Evolutionary conservation across 2,888 invertebrate genomes (phyloP).

Genomic region (Alloplasta piceator): DNA sequence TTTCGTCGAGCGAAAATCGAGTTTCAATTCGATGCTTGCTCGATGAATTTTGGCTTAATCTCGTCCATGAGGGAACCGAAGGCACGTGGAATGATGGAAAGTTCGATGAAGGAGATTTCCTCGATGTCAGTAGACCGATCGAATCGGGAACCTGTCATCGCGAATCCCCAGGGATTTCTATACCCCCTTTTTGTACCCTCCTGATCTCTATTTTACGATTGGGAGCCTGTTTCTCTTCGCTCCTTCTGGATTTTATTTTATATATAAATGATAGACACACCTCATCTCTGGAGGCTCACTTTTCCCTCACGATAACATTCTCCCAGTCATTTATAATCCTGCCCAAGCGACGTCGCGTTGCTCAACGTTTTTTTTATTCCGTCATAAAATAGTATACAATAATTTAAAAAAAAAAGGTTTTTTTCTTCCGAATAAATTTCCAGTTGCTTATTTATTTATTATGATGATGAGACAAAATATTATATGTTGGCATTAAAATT

Average conservation of each 20-base stretch:
- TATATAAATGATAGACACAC: slow-evolving; percentile 37
- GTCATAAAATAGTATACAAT: no score
- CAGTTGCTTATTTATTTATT: no score
- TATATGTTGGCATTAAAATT: no score
- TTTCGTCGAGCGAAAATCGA: slow-evolving; percentile 30
- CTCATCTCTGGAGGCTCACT: slow-evolving; percentile 55
- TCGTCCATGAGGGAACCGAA: slow-evolving; percentile 71
- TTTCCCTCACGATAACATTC: slow-evolving; percentile 77
- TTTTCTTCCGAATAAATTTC: no score
- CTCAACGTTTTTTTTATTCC: slow-evolving; percentile 10
- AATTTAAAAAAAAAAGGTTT: no score
- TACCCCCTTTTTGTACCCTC: slow-evolving; percentile 62
- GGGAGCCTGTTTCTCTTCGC: slow-evolving; percentile 65
- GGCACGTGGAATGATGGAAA: slow-evolving; percentile 42
- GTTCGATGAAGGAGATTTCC: slow-evolving; percentile 56
- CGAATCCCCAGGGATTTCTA: slow-evolving; percentile 76
- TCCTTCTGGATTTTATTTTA: slow-evolving; percentile 25
- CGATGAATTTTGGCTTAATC: slow-evolving; percentile 76
- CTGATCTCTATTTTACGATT: slow-evolving; percentile 80
- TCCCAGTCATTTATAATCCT: slow-evolving; percentile 80
- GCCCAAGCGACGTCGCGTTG: slow-evolving; percentile 46
- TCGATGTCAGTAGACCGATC: slow-evolving; percentile 56
- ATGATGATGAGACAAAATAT: no score
- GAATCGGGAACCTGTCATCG: slow-evolving; percentile 77
- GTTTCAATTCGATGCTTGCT: slow-evolving; percentile 55